phyloP scores from a whole-genome alignment of 2,113 vertebrate species.

The Bos javanicus region DNA sequence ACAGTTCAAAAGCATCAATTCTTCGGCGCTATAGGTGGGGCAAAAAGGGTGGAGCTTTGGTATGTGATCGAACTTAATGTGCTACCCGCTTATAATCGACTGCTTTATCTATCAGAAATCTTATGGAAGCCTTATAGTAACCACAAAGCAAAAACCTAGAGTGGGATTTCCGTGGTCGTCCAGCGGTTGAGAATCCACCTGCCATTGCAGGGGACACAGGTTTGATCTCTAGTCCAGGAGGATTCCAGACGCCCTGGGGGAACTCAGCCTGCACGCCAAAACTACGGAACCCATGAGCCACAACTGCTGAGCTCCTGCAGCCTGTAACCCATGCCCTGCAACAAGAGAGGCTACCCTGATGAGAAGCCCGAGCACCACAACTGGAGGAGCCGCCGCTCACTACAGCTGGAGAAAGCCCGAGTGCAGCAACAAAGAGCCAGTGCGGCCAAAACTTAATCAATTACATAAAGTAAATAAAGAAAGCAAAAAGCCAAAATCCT shows the following conservation, averaged over 20 bases:
- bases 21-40: not conserved
- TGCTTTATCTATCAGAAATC: not conserved
- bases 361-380: not conserved
- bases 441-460: accelerated
- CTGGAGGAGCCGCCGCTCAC: accelerated
- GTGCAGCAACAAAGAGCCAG: not conserved
- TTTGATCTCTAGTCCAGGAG: not conserved
- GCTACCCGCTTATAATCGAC: not conserved
- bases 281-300: not conserved
- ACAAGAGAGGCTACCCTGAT: not conserved
- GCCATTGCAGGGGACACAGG: not conserved
- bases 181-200: not conserved
- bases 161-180: not conserved
- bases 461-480: not conserved
- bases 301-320: not conserved
- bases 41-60: not conserved
- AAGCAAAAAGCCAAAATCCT: not conserved
- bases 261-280: not conserved
- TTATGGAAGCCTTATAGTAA: not conserved
- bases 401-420: not conserved
- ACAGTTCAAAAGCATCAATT: too few species aligned
- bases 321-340: not conserved
- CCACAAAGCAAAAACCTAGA: not conserved
- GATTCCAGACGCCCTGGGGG: not conserved
- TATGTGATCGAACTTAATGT: not conserved